phyloP scores from a whole-genome alignment of 2,797 vertebrate species.

The Sebastes iracundus region DNA sequence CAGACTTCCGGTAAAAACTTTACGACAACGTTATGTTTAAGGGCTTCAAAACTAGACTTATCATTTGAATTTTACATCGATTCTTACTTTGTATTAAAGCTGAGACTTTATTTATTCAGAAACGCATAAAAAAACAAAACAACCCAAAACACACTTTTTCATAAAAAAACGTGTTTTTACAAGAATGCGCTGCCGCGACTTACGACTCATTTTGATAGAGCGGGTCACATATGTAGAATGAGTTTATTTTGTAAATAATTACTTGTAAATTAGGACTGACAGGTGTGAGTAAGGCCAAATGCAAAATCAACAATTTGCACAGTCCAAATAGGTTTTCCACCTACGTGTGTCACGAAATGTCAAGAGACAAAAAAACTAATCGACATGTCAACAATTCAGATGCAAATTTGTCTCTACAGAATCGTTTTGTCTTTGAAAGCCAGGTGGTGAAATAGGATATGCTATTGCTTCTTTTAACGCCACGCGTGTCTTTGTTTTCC shows the following conservation, averaged over 20 bases:
- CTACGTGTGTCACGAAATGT: background rate
- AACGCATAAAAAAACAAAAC: no score
- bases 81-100: no score
- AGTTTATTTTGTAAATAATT: background rate
- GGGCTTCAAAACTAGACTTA: no score
- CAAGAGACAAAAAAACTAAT: background rate
- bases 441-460: slow-evolving; percentile 14
- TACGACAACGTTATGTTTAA: no score
- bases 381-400: background rate
- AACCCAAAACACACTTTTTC: no score
- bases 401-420: background rate
- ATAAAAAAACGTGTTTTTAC: no score
- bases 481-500: slow-evolving; percentile 32
- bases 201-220: no score
- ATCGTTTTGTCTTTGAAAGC: background rate
- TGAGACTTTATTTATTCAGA: no score
- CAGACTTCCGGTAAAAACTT: no score
- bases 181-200: no score
- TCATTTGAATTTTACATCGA: no score
- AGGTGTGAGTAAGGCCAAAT: background rate
- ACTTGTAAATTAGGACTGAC: slow-evolving; percentile 7
- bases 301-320: background rate
- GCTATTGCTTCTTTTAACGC: slow-evolving; percentile 10
- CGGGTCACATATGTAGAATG: background rate
- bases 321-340: background rate